Percentiles rank a stretch among this genome's conserved stretches.
Evolutionary conservation across 2,888 invertebrate genomes (phyloP).

Genomic region (Escarpia spicata): DNA sequence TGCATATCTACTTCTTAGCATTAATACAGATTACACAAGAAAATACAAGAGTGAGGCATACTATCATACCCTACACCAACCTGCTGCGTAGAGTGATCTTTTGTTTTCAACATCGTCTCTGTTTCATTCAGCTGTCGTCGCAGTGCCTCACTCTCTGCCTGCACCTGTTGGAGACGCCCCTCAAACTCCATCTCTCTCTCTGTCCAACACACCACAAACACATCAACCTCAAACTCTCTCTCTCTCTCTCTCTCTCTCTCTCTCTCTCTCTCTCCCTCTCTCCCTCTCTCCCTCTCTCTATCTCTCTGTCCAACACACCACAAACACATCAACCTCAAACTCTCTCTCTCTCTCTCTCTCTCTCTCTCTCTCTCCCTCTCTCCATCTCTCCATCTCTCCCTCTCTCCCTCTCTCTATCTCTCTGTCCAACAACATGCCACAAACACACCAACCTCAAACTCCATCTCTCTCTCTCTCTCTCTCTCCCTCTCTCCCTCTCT

Average conservation of each 20-base stretch:
- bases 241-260: too few species aligned
- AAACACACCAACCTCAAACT: not conserved
- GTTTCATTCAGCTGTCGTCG: not conserved
- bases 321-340: too few species aligned
- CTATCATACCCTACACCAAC: not conserved
- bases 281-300: too few species aligned
- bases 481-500: too few species aligned
- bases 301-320: too few species aligned
- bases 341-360: too few species aligned
- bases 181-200: slow-evolving; percentile 13
- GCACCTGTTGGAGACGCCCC: not conserved
- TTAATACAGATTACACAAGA: not conserved
- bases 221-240: not conserved
- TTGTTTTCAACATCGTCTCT: not conserved
- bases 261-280: too few species aligned
- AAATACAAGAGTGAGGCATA: not conserved
- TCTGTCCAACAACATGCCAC: not conserved
- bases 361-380: too few species aligned
- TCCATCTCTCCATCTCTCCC: slow-evolving; percentile 7
- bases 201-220: not conserved
- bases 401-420: not conserved
- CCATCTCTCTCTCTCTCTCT: not conserved
- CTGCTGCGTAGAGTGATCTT: not conserved
- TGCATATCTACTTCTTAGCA: not conserved
- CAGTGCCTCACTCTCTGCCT: not conserved